Conservation (phyloP, 1,140 invertebrate species). For the Tribolium castaneum region DNA sequence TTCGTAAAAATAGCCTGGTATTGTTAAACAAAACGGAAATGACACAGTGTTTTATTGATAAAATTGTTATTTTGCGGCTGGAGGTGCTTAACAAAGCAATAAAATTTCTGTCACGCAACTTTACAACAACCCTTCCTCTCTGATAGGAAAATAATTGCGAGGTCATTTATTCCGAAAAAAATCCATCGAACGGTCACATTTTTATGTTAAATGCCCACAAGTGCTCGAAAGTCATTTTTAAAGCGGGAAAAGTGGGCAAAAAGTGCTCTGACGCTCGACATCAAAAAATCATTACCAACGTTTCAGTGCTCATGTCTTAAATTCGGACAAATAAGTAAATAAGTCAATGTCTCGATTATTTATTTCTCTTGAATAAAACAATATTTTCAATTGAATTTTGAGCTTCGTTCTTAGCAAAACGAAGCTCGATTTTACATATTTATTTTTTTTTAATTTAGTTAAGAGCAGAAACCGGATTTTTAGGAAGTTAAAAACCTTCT, state of each 20-base stretch:
- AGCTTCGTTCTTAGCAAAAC: no score
- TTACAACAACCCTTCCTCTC: conserved; percentile 9
- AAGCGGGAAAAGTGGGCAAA: neutral
- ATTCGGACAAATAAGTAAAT: no score
- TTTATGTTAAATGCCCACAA: no score
- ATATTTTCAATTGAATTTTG: no score
- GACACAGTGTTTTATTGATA: neutral
- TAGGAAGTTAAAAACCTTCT: no score
- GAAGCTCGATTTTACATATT: no score
- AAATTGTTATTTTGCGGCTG: neutral
- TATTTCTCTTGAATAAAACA: neutral
- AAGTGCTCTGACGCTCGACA: neutral
- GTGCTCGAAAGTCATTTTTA: no score
- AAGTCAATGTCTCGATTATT: no score
- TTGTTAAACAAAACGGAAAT: neutral
- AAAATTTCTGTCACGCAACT: conserved; percentile 27
- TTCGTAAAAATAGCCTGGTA: neutral
- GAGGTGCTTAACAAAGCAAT: neutral
- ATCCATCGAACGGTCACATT: no score
- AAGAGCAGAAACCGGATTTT: no score
- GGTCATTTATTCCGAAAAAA: neutral
- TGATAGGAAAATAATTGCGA: conserved; percentile 26
- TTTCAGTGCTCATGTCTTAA: neutral
- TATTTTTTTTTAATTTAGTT: no score
- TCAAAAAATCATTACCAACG: neutral